Evolutionary conservation across 2,797 vertebrate genomes (phyloP).

Genomic region (Trematomus bernacchii): DNA sequence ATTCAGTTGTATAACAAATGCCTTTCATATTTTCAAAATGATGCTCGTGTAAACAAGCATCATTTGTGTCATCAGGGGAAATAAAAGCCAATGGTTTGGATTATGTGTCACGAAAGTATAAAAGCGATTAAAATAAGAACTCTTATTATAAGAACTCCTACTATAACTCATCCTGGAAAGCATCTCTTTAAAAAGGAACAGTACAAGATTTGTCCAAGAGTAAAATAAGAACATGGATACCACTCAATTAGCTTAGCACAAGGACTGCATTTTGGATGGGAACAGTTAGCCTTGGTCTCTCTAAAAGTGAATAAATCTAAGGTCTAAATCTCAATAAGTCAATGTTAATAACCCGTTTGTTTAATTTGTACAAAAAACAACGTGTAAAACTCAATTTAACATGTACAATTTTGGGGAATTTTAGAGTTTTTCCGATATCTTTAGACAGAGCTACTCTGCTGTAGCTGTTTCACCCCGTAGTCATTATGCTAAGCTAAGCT

Average conservation of each 20-base stretch:
- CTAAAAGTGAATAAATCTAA: no score
- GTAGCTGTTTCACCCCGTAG: no score
- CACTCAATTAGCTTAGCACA: not conserved
- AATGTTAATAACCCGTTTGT: no score
- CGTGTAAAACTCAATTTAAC: no score
- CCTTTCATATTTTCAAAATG: not conserved
- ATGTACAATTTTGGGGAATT: no score
- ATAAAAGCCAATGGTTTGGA: slow-evolving; percentile 8
- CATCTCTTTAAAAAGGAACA: not conserved
- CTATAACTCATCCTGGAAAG: not conserved
- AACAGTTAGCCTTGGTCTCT: no score
- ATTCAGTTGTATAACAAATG: not conserved
- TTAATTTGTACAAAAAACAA: no score
- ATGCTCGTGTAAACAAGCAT: not conserved
- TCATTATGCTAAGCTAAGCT: not conserved
- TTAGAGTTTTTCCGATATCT: no score
- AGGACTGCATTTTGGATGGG: not conserved
- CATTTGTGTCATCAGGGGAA: not conserved
- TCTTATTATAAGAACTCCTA: not conserved
- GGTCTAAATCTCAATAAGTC: no score
- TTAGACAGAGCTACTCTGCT: not conserved
- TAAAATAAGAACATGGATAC: not conserved
- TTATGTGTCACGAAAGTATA: not conserved
- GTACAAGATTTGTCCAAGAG: not conserved
- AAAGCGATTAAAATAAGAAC: no score